Base-by-base conservation (phyloP, 2,113 vertebrate genomes). In the Pao palembangensis region DNA sequence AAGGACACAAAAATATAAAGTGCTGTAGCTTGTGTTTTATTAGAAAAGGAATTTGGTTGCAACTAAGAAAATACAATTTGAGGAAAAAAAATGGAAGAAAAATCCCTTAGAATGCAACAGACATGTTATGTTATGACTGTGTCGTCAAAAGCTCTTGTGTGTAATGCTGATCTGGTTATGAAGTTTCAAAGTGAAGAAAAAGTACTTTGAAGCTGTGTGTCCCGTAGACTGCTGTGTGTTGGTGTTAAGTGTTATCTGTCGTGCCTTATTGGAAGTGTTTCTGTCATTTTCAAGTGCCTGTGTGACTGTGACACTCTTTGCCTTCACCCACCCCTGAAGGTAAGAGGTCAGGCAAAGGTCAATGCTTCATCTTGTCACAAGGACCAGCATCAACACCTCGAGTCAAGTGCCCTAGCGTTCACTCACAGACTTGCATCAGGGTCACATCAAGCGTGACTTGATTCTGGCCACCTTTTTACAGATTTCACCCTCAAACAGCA, bases 281-380 rank as follows among this genome's bases (percentile, higher is more conserved):
- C 76, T 66, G 57, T 81, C 55, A 64, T 80, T 77, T 82, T 78
- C 51, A 88, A 89, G 87, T 87, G 87, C 82, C 87, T 87, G 84
- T 85, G 73, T 81, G 71, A 82, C 55, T 73, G 43, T 61, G 56
- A 77, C 51, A 46, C 65, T 42, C 61, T 56, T 8, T 18, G 20
- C 15, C 54, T 31, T 38, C 43, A 7, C 50, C 12, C 41, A 17
- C 21, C 15, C 18, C 23, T 57, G 31, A 56, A 77, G 69, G 71
- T 18, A 6, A 57, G 51, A 72, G 55, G 43, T 64, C 38, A 67
- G 50, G 59, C 46, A 16, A 54, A 15, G 18, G 17, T 28, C 16
- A 18, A 54, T n/a, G 6, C 8, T 3, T 68, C 58, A 11, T 55
- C 52, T 6, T 38, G 34, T 38, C 44, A 17, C 44, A 47, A 17